Conservation (phyloP, 1,140 invertebrate species). For the Periplaneta americana region DNA sequence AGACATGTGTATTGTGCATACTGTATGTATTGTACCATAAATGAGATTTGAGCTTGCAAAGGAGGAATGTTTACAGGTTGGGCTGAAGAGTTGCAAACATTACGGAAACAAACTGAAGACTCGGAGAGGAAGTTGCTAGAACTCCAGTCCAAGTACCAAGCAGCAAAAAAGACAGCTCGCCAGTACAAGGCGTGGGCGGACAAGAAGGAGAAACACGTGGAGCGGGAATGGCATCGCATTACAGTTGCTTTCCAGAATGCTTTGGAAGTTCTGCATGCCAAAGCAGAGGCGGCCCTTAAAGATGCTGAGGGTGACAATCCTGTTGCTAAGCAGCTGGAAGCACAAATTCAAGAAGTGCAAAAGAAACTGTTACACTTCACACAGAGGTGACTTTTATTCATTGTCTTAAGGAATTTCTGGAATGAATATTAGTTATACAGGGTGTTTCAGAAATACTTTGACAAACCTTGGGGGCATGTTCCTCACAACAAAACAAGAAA, state of each 20-base stretch:
- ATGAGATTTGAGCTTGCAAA: too few relatives aligned
- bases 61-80: too few relatives aligned
- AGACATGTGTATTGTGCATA: too few relatives aligned
- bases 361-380: not conserved
- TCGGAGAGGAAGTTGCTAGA: not conserved
- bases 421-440: too few relatives aligned
- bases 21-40: too few relatives aligned
- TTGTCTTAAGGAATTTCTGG: too few relatives aligned
- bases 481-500: too few relatives aligned
- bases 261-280: not conserved
- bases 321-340: not conserved
- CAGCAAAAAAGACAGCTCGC: not conserved
- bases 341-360: not conserved
- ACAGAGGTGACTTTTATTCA: too few relatives aligned
- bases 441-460: too few relatives aligned
- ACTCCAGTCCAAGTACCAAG: not conserved
- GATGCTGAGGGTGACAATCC: not conserved
- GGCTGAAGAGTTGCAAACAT: not conserved
- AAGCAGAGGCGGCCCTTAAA: not conserved
- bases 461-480: too few relatives aligned
- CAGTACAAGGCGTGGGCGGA: not conserved
- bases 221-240: not conserved
- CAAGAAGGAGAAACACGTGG: not conserved
- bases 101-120: not conserved
- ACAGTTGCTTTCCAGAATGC: not conserved